phyloP scores from a whole-genome alignment of 2,797 vertebrate species.

The Selene dorsalis region DNA sequence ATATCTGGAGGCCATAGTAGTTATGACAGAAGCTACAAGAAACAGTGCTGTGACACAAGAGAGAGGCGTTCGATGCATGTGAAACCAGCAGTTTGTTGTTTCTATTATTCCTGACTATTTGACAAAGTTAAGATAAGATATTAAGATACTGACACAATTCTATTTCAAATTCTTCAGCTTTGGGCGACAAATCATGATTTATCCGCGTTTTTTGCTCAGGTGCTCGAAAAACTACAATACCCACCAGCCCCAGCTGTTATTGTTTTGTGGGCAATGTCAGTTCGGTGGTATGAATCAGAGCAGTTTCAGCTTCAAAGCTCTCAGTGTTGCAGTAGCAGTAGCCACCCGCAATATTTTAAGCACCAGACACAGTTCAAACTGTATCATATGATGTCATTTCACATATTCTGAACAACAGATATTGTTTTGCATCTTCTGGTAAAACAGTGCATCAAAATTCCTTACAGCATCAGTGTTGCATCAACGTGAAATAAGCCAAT shows the following conservation, averaged over 20 bases:
- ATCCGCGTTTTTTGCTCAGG: neutral
- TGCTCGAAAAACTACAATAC: neutral
- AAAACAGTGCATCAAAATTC: neutral
- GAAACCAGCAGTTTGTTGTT: too few species aligned
- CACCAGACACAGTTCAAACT: neutral
- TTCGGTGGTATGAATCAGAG: neutral
- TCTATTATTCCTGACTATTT: too few species aligned
- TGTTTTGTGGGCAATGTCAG: neutral
- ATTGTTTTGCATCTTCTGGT: neutral
- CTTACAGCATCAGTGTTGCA: neutral
- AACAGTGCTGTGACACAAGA: too few species aligned
- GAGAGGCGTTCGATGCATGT: too few species aligned
- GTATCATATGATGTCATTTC: neutral
- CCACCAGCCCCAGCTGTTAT: too few species aligned
- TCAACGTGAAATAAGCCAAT: neutral
- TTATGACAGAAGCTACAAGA: too few species aligned
- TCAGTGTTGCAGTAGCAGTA: neutral
- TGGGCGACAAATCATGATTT: neutral
- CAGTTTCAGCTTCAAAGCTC: neutral
- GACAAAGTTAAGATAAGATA: too few species aligned
- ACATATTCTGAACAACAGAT: neutral
- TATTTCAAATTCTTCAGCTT: neutral
- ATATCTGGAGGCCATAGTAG: too few species aligned
- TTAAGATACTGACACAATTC: neutral
- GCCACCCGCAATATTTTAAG: neutral